Evolutionary conservation across 2,797 vertebrate species (phyloP).

Genomic region (Austrolebias charrua): DNA sequence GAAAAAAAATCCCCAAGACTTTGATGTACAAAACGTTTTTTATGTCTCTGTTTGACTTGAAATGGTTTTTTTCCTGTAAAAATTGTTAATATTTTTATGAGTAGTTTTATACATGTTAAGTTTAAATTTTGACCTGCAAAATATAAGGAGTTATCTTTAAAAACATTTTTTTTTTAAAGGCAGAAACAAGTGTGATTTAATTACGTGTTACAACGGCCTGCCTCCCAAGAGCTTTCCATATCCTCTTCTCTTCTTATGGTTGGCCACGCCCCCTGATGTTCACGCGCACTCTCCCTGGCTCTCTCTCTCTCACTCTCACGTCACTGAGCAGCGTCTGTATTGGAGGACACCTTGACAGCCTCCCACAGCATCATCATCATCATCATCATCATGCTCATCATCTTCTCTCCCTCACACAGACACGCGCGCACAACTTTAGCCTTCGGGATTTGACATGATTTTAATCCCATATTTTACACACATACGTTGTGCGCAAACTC

Average conservation of each 20-base stretch:
- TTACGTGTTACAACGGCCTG: not conserved
- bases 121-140: too few species aligned
- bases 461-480: too few species aligned
- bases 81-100: too few species aligned
- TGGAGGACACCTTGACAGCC: slow-evolving; percentile 80
- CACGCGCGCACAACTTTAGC: slow-evolving; percentile 3
- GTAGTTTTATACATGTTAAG: too few species aligned
- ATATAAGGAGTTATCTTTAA: too few species aligned
- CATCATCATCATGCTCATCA: slow-evolving; percentile 3
- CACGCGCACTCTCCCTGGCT: slow-evolving; percentile 45
- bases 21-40: too few species aligned
- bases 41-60: too few species aligned
- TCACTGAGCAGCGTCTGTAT: slow-evolving; percentile 78
- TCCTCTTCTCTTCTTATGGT: slow-evolving; percentile 32
- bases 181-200: not conserved
- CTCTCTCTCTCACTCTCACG: slow-evolving; percentile 56
- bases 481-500: slow-evolving; percentile 21
- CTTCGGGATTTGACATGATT: too few species aligned
- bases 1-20: too few species aligned
- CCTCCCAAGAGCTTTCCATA: slow-evolving; percentile 6
- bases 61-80: too few species aligned
- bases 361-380: slow-evolving; percentile 71
- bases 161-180: too few species aligned
- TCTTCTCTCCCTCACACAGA: slow-evolving; percentile 27
- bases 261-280: slow-evolving; percentile 46